Evolutionary conservation across 2,888 invertebrate genomes (phyloP).

Genomic region (Megaustenia siamemsis): DNA sequence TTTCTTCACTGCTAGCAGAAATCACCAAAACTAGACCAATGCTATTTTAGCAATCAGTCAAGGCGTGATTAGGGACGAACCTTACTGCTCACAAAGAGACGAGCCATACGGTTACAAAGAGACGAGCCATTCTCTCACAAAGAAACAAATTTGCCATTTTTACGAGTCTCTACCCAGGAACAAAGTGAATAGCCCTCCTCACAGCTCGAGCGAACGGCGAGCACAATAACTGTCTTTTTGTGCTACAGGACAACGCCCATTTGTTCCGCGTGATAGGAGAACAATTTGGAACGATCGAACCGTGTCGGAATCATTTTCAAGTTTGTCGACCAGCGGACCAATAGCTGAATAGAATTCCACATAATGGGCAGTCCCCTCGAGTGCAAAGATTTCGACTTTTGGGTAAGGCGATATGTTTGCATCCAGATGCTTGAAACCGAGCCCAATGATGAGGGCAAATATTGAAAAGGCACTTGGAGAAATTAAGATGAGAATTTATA

Average conservation of each 20-base stretch:
- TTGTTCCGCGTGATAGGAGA: neutral
- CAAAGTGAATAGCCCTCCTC: neutral
- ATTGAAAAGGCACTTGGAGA: neutral
- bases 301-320: constrained; percentile 27
- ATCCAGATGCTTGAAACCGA: neutral
- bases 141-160: neutral
- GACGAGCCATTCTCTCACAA: neutral
- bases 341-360: constrained; percentile 1
- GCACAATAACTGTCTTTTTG: neutral
- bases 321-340: neutral
- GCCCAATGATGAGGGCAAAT: neutral
- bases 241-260: neutral
- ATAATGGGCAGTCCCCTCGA: neutral
- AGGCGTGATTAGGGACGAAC: too few relatives aligned
- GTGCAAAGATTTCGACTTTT: neutral
- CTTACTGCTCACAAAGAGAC: too few relatives aligned
- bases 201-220: neutral
- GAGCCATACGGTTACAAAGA: too few relatives aligned
- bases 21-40: too few relatives aligned
- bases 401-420: neutral
- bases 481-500: neutral
- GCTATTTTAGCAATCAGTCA: too few relatives aligned
- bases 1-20: too few relatives aligned
- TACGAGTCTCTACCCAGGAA: neutral
- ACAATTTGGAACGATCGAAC: neutral